Percentiles rank a stretch among this genome's conserved stretches.
Evolutionary conservation across 2,888 invertebrate genomes (phyloP).

Genomic region (Gordius sp.): DNA sequence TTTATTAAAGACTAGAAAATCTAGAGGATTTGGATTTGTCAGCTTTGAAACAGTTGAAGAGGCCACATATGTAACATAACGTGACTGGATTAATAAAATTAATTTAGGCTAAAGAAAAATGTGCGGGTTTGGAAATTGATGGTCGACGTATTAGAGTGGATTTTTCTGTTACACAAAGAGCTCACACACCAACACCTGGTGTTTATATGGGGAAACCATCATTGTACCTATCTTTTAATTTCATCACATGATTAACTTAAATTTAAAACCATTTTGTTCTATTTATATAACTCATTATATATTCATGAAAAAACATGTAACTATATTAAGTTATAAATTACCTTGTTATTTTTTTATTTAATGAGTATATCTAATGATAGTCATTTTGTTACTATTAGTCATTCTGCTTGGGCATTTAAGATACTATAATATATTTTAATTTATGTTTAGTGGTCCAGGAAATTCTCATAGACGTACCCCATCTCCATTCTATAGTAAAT

Average conservation of each 20-base stretch:
- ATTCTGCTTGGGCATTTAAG: background rate
- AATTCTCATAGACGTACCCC: background rate
- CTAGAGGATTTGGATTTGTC: too few species aligned
- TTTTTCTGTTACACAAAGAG: slow-evolving; percentile 23
- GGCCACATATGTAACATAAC: too few species aligned
- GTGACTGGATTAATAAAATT: slow-evolving; percentile 8
- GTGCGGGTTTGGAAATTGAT: slow-evolving; percentile 21
- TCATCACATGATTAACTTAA: too few species aligned
- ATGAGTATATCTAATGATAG: background rate
- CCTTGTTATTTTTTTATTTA: background rate
- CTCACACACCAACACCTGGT: slow-evolving; percentile 25
- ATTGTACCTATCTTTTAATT: background rate
- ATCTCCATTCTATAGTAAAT: background rate
- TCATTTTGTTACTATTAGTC: background rate
- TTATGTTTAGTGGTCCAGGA: background rate
- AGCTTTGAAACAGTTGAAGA: too few species aligned
- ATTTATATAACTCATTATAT: background rate
- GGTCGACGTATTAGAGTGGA: slow-evolving; percentile 24
- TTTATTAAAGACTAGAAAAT: too few species aligned
- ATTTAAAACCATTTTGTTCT: background rate
- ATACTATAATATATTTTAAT: background rate
- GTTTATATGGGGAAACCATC: slow-evolving; percentile 23
- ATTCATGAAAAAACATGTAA: too few species aligned
- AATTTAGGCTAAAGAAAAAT: slow-evolving; percentile 19
- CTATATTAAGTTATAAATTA: background rate